These are phyloP conservation scores for Choreutis nemorana DNA, from an alignment of 2,888 invertebrate species.

Conservation along the genomic window DNA sequence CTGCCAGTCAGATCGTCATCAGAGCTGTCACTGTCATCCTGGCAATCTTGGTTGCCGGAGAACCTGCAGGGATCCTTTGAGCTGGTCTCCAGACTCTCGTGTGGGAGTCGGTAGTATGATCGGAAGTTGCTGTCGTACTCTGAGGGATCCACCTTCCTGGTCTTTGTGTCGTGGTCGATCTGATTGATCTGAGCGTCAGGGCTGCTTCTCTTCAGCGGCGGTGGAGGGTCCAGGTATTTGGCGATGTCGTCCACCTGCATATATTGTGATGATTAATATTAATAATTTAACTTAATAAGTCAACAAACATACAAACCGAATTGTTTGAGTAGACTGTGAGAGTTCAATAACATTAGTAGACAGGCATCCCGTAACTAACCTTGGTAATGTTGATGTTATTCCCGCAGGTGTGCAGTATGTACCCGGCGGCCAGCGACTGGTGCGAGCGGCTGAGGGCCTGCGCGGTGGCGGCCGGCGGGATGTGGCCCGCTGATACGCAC, in stretches of 20 bases:
- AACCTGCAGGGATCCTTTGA: conserved; percentile 34
- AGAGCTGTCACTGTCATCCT: conserved; percentile 19
- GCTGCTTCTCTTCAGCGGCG: conserved; percentile 34
- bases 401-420: conserved; percentile 38
- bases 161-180: conserved; percentile 8
- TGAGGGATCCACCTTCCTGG: conserved; percentile 10
- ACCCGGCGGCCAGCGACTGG: conserved; percentile 36
- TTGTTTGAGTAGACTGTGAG: background rate
- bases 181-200: conserved; percentile 31
- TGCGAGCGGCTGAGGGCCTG: conserved; percentile 21
- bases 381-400: conserved; percentile 43
- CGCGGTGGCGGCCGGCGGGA: conserved; percentile 16
- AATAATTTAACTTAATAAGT: too few relatives aligned
- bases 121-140: too few relatives aligned
- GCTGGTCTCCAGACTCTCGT: conserved; percentile 39
- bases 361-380: conserved; percentile 21
- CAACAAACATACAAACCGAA: too few relatives aligned
- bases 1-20: conserved; percentile 19
- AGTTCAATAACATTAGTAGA: background rate
- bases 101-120: too few relatives aligned
- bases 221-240: conserved; percentile 47
- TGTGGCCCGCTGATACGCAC: conserved; percentile 53
- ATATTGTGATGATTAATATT: background rate
- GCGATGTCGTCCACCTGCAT: conserved; percentile 52
- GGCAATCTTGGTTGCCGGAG: conserved; percentile 31